These are phyloP conservation scores for Andrena bicolor DNA, from an alignment of 2,888 invertebrate genomes.

Conservation along the genomic window DNA sequence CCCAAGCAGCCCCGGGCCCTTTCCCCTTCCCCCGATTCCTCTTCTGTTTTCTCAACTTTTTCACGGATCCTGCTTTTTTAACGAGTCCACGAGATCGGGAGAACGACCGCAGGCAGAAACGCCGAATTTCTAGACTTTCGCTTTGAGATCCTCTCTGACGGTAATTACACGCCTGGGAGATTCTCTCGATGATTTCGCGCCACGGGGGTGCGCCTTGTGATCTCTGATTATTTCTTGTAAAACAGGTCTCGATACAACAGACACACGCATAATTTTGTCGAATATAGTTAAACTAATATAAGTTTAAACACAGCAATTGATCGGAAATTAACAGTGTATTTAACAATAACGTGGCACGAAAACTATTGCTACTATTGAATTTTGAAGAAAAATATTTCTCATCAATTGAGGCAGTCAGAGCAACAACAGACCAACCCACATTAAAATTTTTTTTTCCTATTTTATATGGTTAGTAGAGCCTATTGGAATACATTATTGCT, in stretches of 20 bases:
- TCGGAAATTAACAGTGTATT: too few relatives aligned
- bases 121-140: neutral
- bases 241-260: neutral
- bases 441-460: too few relatives aligned
- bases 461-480: too few relatives aligned
- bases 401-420: too few relatives aligned
- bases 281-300: too few relatives aligned
- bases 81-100: neutral
- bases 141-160: neutral
- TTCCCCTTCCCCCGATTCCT: constrained; percentile 4
- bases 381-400: too few relatives aligned
- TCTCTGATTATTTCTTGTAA: neutral
- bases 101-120: neutral
- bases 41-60: neutral
- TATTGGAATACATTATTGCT: too few relatives aligned
- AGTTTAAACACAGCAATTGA: too few relatives aligned
- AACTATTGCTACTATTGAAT: too few relatives aligned
- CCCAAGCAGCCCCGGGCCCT: constrained; percentile 9
- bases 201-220: neutral
- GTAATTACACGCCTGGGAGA: constrained; percentile 8
- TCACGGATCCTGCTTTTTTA: neutral
- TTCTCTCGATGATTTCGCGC: neutral
- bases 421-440: too few relatives aligned
- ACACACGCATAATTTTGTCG: too few relatives aligned
- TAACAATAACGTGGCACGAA: too few relatives aligned